Evolutionary conservation across 1,140 invertebrate species (phyloP).

Genomic region (silkworm (Bombyx mori)): DNA sequence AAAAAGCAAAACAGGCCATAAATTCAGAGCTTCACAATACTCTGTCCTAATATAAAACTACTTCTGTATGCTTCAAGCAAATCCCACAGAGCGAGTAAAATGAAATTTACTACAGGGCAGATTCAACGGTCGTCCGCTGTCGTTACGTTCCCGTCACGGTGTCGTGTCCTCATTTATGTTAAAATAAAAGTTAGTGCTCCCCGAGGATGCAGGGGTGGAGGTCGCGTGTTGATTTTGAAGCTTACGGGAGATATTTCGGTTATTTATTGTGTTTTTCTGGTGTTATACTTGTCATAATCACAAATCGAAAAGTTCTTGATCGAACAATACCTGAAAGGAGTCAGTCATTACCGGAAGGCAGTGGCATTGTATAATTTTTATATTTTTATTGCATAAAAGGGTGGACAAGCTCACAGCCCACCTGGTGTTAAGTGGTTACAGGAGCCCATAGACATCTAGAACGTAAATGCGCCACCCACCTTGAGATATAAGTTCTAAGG

Average conservation of each 20-base stretch:
- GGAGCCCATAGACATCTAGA: no score
- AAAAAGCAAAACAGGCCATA: no score
- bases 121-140: not conserved
- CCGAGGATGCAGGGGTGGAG: not conserved
- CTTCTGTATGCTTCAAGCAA: no score
- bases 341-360: not conserved
- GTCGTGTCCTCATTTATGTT: constrained; percentile 3
- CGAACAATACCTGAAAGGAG: not conserved
- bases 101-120: constrained; percentile 2
- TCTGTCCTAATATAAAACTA: no score
- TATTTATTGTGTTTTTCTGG: not conserved
- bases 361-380: no score
- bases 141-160: constrained; percentile 2
- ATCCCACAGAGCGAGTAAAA: not conserved
- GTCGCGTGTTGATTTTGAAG: not conserved
- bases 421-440: no score
- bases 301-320: not conserved
- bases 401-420: no score
- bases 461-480: no score
- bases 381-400: no score
- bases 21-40: no score
- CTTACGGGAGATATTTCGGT: not conserved
- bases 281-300: not conserved
- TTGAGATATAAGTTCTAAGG: no score
- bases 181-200: constrained; percentile 4